A percentile compares a stretch with the other conserved stretches of the same genome.
Conservation (phyloP, 1,140 invertebrate species). For the Penaeus indicus region DNA sequence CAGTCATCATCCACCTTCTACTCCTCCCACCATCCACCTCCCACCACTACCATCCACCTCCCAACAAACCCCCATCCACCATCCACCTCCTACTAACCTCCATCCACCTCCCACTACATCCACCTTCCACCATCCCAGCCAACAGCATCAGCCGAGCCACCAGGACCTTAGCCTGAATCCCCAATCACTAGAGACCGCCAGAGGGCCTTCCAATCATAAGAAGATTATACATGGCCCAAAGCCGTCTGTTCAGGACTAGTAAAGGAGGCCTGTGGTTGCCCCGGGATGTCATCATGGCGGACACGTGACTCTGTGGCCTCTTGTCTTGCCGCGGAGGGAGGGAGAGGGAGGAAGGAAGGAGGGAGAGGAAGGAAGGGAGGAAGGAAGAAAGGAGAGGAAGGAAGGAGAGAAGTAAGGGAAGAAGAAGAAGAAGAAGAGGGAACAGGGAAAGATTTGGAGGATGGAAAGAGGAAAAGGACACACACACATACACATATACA, state of each 20-base stretch:
- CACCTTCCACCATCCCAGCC: too few relatives aligned
- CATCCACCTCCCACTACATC: too few relatives aligned
- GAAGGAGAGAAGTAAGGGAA: background rate
- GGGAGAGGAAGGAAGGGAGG: background rate
- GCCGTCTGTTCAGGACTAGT: slow-evolving; percentile 26
- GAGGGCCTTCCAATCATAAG: slow-evolving; percentile 55
- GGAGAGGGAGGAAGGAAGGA: background rate
- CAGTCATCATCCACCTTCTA: too few relatives aligned
- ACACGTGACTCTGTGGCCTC: background rate
- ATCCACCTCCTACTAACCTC: too few relatives aligned
- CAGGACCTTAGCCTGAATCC: slow-evolving; percentile 41
- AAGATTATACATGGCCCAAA: slow-evolving; percentile 53
- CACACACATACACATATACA: too few relatives aligned
- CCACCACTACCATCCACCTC: too few relatives aligned
- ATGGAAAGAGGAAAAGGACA: background rate
- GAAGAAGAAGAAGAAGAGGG: too few relatives aligned
- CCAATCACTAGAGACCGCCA: slow-evolving; percentile 48
- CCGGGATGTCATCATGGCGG: slow-evolving; percentile 23
- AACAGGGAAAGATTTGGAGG: background rate
- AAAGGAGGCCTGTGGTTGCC: slow-evolving; percentile 7
- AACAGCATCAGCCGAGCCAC: too few relatives aligned
- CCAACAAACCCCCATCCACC: too few relatives aligned
- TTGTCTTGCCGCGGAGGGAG: background rate
- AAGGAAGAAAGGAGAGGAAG: background rate
- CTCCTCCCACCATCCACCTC: too few relatives aligned